Conservation (phyloP, 2,888 invertebrate genomes). For the Miltochrista miniata region DNA sequence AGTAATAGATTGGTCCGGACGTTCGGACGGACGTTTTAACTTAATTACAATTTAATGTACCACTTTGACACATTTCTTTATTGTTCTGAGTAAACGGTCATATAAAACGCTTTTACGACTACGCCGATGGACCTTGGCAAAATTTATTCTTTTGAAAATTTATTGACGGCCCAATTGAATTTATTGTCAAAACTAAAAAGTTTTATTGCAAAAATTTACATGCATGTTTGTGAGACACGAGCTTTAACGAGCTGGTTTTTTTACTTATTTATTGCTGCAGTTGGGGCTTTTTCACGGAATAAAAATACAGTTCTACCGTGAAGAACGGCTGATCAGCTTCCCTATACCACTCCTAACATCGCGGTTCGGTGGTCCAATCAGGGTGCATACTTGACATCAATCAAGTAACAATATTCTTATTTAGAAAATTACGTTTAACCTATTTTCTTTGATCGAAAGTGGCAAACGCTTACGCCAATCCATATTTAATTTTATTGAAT, state of each 20-base stretch:
- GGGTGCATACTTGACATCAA: too few relatives aligned
- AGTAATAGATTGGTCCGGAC: too few relatives aligned
- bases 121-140: conserved; percentile 57
- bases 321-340: too few relatives aligned
- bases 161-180: conserved; percentile 67
- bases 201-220: conserved; percentile 59
- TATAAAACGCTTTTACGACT: conserved; percentile 61
- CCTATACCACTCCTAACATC: neutral
- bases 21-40: conserved; percentile 19
- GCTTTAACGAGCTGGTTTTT: conserved; percentile 31
- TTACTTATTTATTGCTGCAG: conserved; percentile 25
- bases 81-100: conserved; percentile 47
- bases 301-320: too few relatives aligned
- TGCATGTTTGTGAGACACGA: conserved; percentile 34
- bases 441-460: too few relatives aligned
- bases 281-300: conserved; percentile 6
- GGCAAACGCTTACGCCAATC: too few relatives aligned
- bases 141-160: conserved; percentile 69
- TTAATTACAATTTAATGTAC: conserved; percentile 34
- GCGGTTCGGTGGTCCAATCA: neutral
- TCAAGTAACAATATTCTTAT: too few relatives aligned
- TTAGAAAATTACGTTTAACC: too few relatives aligned
- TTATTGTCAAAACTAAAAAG: conserved; percentile 67
- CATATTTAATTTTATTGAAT: too few relatives aligned
- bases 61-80: conserved; percentile 45